Evolutionary conservation across 1,140 invertebrate genomes (phyloP).

Genomic region (Drosophila seguyi): DNA sequence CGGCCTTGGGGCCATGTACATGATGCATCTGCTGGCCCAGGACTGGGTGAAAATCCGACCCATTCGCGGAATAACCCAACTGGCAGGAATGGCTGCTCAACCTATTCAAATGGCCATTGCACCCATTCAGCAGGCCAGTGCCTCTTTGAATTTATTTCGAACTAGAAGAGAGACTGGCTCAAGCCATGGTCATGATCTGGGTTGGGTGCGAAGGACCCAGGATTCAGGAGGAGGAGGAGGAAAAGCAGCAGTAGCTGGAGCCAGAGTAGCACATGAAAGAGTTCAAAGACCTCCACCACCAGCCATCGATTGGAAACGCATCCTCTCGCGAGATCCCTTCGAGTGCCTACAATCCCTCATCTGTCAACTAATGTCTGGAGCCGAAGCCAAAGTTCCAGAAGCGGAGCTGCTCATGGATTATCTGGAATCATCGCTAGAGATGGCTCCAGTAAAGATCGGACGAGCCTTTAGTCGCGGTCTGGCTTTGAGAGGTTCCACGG

Average conservation of each 20-base stretch:
- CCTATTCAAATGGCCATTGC: slow-evolving; percentile 30
- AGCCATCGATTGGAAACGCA: slow-evolving; percentile 78
- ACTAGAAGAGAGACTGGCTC: slow-evolving; percentile 41
- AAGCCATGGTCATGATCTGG: slow-evolving; percentile 13
- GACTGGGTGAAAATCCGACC: slow-evolving; percentile 85
- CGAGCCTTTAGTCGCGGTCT: slow-evolving; percentile 77
- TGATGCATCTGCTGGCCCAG: slow-evolving; percentile 86
- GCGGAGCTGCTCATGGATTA: slow-evolving; percentile 75
- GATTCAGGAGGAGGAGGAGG: slow-evolving; percentile 21
- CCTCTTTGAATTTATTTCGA: slow-evolving; percentile 45
- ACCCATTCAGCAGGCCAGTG: slow-evolving; percentile 58
- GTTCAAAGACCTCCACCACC: slow-evolving; percentile 6
- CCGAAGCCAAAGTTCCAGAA: slow-evolving; percentile 67
- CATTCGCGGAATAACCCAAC: slow-evolving; percentile 59
- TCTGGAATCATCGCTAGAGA: slow-evolving; percentile 67
- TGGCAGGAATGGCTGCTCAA: slow-evolving; percentile 45
- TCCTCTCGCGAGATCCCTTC: slow-evolving; percentile 79
- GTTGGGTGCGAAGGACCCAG: slow-evolving; percentile 32
- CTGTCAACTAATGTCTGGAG: slow-evolving; percentile 81
- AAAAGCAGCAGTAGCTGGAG: background rate
- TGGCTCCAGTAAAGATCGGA: slow-evolving; percentile 71
- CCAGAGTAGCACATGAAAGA: background rate
- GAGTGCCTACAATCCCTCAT: slow-evolving; percentile 82
- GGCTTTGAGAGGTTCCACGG: slow-evolving; percentile 55
- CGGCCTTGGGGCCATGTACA: slow-evolving; percentile 85